Evolutionary conservation across 2,113 vertebrate species (phyloP).

Genomic region (Proteles cristata): DNA sequence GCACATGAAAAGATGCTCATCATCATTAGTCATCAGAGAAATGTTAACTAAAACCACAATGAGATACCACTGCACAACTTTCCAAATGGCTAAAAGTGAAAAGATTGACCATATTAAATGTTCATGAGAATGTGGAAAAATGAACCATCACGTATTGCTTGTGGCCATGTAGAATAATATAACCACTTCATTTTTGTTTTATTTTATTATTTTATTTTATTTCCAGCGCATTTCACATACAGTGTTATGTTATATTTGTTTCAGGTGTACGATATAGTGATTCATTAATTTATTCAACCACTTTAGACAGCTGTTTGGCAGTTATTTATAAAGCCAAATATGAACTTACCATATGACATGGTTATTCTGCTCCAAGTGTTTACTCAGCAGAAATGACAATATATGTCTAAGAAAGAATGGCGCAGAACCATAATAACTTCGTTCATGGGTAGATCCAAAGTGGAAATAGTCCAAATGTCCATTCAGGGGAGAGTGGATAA

Average conservation of each 20-base stretch:
- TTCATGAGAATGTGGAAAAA: not conserved
- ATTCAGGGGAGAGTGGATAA: not conserved
- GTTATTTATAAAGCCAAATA: constrained; percentile 3
- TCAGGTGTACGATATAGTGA: not conserved
- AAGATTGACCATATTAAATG: not conserved
- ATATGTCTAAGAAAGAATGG: not conserved
- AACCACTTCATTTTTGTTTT: not conserved
- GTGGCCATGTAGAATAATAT: not conserved
- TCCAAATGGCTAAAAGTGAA: not conserved
- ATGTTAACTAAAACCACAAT: not conserved
- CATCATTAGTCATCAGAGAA: constrained; percentile 24
- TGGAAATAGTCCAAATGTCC: not conserved
- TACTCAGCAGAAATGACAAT: not conserved
- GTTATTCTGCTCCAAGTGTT: not conserved
- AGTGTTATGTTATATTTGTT: not conserved
- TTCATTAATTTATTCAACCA: not conserved
- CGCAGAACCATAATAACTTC: not conserved
- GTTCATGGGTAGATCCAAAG: not conserved
- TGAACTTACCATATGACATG: not conserved
- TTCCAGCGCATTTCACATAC: not conserved
- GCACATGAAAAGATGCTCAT: not conserved
- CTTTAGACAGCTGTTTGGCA: not conserved
- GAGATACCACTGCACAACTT: not conserved
- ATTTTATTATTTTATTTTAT: not conserved
- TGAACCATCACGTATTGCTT: not conserved